Conservation (phyloP, 2,113 vertebrate genomes). For the Mobula birostris region DNA sequence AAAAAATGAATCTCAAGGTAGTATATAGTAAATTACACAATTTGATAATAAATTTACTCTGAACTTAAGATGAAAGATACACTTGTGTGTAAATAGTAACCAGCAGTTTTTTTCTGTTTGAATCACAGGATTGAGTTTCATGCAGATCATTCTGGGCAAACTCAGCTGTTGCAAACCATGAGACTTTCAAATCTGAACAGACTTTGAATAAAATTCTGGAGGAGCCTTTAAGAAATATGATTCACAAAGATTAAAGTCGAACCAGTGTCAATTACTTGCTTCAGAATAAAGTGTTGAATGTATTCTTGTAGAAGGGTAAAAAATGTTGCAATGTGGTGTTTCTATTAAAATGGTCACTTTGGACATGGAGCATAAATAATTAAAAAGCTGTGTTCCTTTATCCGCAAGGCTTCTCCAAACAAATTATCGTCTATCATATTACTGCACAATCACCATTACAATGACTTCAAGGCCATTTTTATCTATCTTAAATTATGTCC, state of each 20-base stretch:
- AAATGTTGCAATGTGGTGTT: neutral
- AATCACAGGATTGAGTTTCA: neutral
- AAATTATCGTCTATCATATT: neutral
- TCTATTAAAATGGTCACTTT: slow-evolving; percentile 10
- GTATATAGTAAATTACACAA: too few relatives aligned
- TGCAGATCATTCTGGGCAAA: neutral
- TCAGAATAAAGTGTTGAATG: neutral
- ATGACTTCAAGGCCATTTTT: neutral
- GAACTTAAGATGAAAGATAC: neutral
- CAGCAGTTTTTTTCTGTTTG: neutral
- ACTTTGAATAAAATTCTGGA: neutral
- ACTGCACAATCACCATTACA: neutral
- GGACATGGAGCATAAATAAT: neutral
- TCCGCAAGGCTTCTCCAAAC: neutral
- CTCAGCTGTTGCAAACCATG: neutral
- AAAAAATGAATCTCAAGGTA: too few relatives aligned
- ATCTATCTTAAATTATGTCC: slow-evolving; percentile 18
- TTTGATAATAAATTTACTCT: too few relatives aligned
- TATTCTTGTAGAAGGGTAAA: neutral
- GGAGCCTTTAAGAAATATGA: neutral
- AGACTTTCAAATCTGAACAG: neutral
- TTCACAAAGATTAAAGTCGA: neutral
- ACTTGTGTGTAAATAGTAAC: neutral
- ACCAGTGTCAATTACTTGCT: neutral
- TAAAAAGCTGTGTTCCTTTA: neutral